A percentile compares a stretch with the other conserved stretches of the same genome.
Evolutionary conservation across 2,888 invertebrate species (phyloP).

Genomic region (Zonitis immaculata): DNA sequence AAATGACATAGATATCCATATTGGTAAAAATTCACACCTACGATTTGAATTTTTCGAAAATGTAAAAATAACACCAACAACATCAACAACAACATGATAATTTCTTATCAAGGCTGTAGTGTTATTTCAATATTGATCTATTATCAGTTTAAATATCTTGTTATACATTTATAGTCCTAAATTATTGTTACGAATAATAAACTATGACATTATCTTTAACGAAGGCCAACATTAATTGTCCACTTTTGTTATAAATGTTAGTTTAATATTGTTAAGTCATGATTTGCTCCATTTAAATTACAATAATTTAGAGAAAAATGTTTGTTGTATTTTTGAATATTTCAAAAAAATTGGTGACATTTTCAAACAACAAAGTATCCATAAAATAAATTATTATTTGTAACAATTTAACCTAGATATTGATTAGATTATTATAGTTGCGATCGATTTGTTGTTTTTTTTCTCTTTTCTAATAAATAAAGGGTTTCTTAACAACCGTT

Average conservation of each 20-base stretch:
- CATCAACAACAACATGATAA: too few species aligned
- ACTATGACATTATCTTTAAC: conserved; percentile 9
- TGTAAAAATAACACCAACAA: too few species aligned
- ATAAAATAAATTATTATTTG: background rate
- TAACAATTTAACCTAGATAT: too few species aligned
- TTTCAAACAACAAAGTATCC: too few species aligned
- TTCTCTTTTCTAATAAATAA: too few species aligned
- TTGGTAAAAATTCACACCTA: background rate
- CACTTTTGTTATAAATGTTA: conserved; percentile 5
- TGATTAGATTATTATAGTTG: too few species aligned
- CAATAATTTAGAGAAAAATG: background rate
- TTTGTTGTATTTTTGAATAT: too few species aligned
- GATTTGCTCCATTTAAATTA: conserved; percentile 1
- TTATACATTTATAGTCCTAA: conserved; percentile 8
- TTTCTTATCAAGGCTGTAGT: too few species aligned
- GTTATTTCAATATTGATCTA: too few species aligned
- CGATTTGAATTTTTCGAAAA: background rate
- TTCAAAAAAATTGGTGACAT: background rate
- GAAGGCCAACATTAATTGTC: conserved; percentile 13
- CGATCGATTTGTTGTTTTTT: too few species aligned
- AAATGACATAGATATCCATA: background rate
- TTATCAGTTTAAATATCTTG: too few species aligned
- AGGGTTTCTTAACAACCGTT: background rate
- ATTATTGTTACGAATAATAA: conserved; percentile 1
- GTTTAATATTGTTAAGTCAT: conserved; percentile 7